Evolutionary conservation across 1,140 invertebrate genomes (phyloP).

Genomic region (Pinna nobilis): DNA sequence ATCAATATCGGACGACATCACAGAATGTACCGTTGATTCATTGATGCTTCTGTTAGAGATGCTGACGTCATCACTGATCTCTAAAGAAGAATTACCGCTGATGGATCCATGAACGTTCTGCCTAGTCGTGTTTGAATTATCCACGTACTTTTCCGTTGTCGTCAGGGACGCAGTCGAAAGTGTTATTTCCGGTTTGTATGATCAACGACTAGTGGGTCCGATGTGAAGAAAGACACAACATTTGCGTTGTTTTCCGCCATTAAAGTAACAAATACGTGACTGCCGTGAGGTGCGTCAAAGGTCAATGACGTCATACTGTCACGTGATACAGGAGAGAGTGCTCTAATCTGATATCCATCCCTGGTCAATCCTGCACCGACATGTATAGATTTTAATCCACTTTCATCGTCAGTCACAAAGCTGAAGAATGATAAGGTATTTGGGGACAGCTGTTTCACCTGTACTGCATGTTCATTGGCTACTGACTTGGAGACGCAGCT

Average conservation of each 20-base stretch:
- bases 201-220: constrained; percentile 10
- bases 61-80: background rate
- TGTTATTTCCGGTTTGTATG: constrained; percentile 2
- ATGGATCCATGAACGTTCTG: too few species aligned
- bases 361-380: constrained; percentile 8
- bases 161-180: background rate
- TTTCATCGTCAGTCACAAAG: constrained; percentile 4
- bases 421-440: background rate
- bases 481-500: too few species aligned
- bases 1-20: too few species aligned
- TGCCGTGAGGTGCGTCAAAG: constrained; percentile 14
- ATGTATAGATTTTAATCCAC: background rate
- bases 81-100: too few species aligned
- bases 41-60: background rate
- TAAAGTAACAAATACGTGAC: constrained; percentile 1
- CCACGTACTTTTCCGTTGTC: background rate
- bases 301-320: background rate
- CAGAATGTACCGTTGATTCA: too few species aligned
- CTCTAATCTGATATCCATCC: constrained; percentile 8
- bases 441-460: constrained; percentile 3
- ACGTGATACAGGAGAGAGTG: background rate
- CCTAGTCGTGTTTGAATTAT: background rate
- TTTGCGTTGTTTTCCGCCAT: constrained; percentile 23
- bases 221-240: background rate
- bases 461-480: too few species aligned